Evolutionary conservation across 2,888 invertebrate species (phyloP).

Genomic region (Agrotis puta): DNA sequence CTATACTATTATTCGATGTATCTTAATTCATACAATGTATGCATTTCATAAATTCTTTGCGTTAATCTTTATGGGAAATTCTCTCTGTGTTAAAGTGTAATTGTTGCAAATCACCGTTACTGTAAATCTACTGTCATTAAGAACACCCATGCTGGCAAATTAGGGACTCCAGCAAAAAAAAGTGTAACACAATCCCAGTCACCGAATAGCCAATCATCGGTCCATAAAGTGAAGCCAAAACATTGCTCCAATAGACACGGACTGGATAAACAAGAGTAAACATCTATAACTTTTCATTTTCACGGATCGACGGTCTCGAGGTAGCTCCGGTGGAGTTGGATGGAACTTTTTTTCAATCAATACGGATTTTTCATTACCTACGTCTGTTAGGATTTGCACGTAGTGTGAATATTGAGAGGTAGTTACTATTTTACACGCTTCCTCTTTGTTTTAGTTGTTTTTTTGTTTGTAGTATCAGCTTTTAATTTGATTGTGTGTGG

Average conservation of each 20-base stretch:
- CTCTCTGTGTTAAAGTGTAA: not conserved
- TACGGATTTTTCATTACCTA: constrained; percentile 55
- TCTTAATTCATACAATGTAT: too few species aligned
- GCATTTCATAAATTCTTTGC: too few species aligned
- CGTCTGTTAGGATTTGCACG: constrained; percentile 39
- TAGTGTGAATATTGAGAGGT: constrained; percentile 34
- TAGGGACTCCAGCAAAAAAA: not conserved
- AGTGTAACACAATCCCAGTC: not conserved
- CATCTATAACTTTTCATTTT: constrained; percentile 60
- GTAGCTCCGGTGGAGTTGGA: constrained; percentile 19
- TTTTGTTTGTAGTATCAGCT: not conserved
- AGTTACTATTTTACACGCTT: constrained; percentile 14
- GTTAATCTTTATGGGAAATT: not conserved
- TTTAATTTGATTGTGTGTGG: not conserved
- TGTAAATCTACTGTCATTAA: not conserved
- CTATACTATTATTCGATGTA: too few species aligned
- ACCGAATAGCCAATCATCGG: constrained; percentile 13
- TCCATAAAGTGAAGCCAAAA: constrained; percentile 30
- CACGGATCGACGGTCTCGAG: constrained; percentile 29
- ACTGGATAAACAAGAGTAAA: constrained; percentile 26
- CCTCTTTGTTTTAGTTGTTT: not conserved
- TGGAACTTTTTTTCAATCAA: constrained; percentile 57
- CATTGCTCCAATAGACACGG: constrained; percentile 29
- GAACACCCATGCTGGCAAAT: not conserved
- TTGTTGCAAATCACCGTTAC: not conserved